Base-by-base conservation (phyloP, 2,113 vertebrate species). In the Hydrochoerus hydrochaeris region DNA sequence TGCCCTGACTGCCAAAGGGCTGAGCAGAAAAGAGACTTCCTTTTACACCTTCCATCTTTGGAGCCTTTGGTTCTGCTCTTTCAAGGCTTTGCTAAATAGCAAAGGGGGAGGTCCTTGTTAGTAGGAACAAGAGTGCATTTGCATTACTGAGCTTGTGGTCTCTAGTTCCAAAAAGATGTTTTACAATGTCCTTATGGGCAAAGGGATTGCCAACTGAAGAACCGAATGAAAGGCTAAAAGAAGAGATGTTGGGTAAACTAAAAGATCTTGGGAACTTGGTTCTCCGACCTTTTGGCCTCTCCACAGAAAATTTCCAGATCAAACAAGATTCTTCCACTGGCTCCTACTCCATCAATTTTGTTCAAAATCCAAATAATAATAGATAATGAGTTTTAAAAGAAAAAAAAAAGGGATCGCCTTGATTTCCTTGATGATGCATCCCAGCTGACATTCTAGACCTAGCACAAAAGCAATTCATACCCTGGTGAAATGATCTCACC, bases 241-340 rank as follows among this genome's bases (percentile, higher is more conserved):
- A n/a, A n/a, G n/a, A n/a, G n/a, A n/a, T n/a, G n/a, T n/a, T n/a
- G n/a, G 99, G 99, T 98, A 99, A 99, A 97, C 99, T 99, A 96
- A 99, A 99, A 98, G 99, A 99, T 98, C 98, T 99, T 95, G 99
- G 99, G 52, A 99, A 99, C 98, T 97, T 99, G 98, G 98, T 99
- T 94, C 99, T 99, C 85, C 99, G 99, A 41, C 99, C 99, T 13
- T 99, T 99, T 78, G 99, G 99, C 94, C 99, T 99, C 82, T 99
- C 99, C 16, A 99, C 99, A 82, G 99, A 98, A 97, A 99, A 99
- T 98, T 99, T 99, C 98, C 99, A 99, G 98, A 97, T 99, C 97
- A 99, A 99, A 96, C 99, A 99, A 98, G 99, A 99, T 97, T 91
- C 99, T 4, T 97, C 98, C 52, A 99, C 99, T 17, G 99, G 99